phyloP scores from a whole-genome alignment of 2,797 vertebrate genomes.

The Bradypodion pumilum region DNA sequence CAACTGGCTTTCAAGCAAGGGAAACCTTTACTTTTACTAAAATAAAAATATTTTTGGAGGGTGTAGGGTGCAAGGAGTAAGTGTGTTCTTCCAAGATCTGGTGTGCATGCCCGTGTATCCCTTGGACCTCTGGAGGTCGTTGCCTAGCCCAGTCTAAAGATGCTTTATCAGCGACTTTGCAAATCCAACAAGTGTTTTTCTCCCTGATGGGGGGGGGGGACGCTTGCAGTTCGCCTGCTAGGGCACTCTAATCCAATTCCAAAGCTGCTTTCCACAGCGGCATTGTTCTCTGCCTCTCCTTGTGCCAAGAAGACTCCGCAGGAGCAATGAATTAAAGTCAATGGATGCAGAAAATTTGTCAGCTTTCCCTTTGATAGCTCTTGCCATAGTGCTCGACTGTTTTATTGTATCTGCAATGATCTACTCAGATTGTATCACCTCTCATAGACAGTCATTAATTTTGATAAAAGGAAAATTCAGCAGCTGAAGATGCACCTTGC shows the following conservation, averaged over 20 bases:
- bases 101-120: too few species aligned
- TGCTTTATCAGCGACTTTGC: not conserved
- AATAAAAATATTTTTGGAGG: too few species aligned
- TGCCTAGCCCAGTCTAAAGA: not conserved
- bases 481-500: conserved; percentile 15
- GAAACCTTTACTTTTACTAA: too few species aligned
- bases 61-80: too few species aligned
- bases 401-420: conserved; percentile 19
- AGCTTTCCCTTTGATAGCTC: conserved; percentile 37
- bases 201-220: not conserved
- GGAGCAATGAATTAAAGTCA: conserved; percentile 42
- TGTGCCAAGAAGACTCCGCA: not conserved
- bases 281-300: not conserved
- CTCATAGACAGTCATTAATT: conserved; percentile 50
- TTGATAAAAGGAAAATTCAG: conserved; percentile 34
- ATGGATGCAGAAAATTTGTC: conserved; percentile 26
- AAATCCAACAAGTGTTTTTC: not conserved
- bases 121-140: too few species aligned
- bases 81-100: too few species aligned
- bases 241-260: conserved; percentile 12
- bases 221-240: not conserved
- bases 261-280: not conserved
- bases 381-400: conserved; percentile 30
- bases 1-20: too few species aligned
- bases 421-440: conserved; percentile 26